Conservation (phyloP, 2,797 vertebrate species). For the Notolabrus celidotus region DNA sequence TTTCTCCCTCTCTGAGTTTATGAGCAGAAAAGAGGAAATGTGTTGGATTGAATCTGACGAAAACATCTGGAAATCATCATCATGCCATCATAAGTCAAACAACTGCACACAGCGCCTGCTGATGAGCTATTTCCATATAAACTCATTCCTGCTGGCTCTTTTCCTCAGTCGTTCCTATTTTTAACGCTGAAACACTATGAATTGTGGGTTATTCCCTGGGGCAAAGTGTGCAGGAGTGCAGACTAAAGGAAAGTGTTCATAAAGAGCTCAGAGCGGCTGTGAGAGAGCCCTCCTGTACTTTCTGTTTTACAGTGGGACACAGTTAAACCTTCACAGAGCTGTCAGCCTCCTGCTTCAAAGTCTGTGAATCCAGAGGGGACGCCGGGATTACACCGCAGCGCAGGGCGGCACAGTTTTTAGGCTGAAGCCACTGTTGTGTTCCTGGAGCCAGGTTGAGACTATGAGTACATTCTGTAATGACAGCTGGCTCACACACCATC, state of each 20-base stretch:
- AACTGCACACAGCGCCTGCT: constrained; percentile 1
- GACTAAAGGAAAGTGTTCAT: constrained; percentile 14
- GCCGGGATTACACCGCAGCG: not conserved
- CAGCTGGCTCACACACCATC: not conserved
- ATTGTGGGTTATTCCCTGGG: constrained; percentile 25
- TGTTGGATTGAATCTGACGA: not conserved
- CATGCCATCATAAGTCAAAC: constrained; percentile 5
- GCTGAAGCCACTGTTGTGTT: not conserved
- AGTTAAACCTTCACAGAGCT: constrained; percentile 3
- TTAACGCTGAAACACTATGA: constrained; percentile 11
- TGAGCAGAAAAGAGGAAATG: not conserved
- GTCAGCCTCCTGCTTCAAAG: not conserved
- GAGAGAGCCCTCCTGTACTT: not conserved
- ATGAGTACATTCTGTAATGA: not conserved
- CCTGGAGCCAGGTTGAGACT: not conserved
- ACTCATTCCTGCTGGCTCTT: constrained; percentile 2
- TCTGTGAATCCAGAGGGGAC: not conserved
- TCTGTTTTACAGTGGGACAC: constrained; percentile 2
- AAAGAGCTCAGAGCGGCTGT: not conserved
- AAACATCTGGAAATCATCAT: constrained; percentile 24
- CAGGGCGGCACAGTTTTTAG: not conserved
- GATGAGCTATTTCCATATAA: constrained; percentile 7
- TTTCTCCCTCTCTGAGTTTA: not conserved
- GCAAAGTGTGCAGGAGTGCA: constrained; percentile 19
- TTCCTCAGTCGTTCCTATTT: constrained; percentile 18